These are phyloP conservation scores for Actinostola sp. DNA, from an alignment of 92 coral and sea anemone genomes.

Conservation along the genomic window DNA sequence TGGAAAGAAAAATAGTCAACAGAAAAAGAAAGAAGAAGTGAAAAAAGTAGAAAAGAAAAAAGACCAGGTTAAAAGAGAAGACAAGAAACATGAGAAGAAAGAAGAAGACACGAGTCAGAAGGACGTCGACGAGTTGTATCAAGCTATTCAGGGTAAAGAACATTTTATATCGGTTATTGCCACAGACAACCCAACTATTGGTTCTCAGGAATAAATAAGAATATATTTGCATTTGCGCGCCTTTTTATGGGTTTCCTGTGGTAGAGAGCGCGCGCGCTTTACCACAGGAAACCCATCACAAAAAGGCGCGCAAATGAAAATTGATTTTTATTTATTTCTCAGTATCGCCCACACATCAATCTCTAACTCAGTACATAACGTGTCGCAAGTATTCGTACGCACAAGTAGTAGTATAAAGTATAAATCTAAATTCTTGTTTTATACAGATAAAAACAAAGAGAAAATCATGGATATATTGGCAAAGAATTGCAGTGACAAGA, in stretches of 20 bases:
- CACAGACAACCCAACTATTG: no score
- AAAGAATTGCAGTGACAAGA: constrained; percentile 63
- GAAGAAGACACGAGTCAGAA: constrained; percentile 44
- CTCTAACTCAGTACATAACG: background rate
- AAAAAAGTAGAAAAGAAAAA: constrained; percentile 53
- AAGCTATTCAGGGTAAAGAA: constrained; percentile 58
- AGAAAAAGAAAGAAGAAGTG: constrained; percentile 47
- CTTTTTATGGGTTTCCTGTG: no score
- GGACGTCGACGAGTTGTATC: constrained; percentile 59
- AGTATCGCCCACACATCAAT: background rate
- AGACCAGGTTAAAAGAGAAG: constrained; percentile 23
- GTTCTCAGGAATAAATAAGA: no score
- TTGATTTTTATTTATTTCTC: no score
- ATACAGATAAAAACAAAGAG: constrained; percentile 68
- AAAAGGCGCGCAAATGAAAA: no score
- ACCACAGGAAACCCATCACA: no score
- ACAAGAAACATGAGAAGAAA: constrained; percentile 51
- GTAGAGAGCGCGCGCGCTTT: no score
- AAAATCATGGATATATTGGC: constrained; percentile 75
- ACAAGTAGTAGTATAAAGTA: no score
- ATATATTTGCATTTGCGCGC: no score
- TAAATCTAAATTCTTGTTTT: no score
- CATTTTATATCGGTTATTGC: background rate
- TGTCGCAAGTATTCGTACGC: no score
- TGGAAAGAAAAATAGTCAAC: constrained; percentile 22